phyloP scores from a whole-genome alignment of 1,140 invertebrate species.

The Bathynomus jamesi region DNA sequence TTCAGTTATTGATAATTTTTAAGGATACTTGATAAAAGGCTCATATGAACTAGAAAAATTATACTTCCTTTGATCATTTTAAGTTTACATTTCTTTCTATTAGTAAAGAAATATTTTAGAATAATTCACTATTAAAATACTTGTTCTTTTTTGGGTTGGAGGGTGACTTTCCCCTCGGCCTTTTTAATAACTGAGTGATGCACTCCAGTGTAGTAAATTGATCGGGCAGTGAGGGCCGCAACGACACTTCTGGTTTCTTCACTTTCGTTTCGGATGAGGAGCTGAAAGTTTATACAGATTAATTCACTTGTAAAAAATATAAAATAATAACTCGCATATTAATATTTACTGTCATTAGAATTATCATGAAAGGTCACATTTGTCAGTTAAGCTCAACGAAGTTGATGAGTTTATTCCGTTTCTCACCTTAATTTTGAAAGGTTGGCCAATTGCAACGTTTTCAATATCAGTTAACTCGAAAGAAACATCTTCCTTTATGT shows the following conservation, averaged over 20 bases:
- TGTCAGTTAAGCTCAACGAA: no score
- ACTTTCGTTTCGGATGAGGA: slow-evolving; percentile 51
- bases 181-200: slow-evolving; percentile 59
- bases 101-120: no score
- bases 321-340: background rate
- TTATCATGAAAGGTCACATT: no score
- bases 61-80: no score
- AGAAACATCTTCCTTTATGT: slow-evolving; percentile 53
- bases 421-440: slow-evolving; percentile 55
- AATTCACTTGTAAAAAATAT: background rate
- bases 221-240: slow-evolving; percentile 55
- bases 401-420: background rate
- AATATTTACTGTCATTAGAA: background rate
- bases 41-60: no score
- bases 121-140: no score
- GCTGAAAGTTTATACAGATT: slow-evolving; percentile 5
- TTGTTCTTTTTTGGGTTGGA: slow-evolving; percentile 43
- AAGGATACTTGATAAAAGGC: no score
- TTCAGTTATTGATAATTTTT: no score
- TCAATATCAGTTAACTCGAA: slow-evolving; percentile 62
- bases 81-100: no score
- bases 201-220: slow-evolving; percentile 69
- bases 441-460: slow-evolving; percentile 57
- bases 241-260: slow-evolving; percentile 55
- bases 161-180: slow-evolving; percentile 54